Conservation (phyloP, 2,113 vertebrate genomes). For the Neotragus pygmaeus region DNA sequence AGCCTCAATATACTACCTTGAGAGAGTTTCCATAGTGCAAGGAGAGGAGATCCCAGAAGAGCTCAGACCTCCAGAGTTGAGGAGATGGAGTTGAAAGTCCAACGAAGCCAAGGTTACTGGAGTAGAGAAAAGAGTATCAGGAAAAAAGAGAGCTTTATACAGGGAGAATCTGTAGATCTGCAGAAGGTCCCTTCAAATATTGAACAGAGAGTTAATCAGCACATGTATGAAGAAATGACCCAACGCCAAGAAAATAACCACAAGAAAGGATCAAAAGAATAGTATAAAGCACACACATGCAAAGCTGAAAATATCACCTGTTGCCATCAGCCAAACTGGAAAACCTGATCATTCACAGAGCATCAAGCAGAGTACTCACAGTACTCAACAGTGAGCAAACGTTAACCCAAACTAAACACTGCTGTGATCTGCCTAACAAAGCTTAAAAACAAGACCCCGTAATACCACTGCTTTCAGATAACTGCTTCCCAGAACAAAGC, state of each 20-base stretch:
- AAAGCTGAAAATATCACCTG: not conserved
- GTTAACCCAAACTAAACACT: not conserved
- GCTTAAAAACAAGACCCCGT: not conserved
- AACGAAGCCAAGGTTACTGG: not conserved
- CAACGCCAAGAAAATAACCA: not conserved
- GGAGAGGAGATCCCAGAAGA: not conserved
- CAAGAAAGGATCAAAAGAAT: not conserved
- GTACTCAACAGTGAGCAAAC: not conserved
- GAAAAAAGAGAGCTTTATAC: accelerated
- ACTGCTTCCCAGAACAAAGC: not conserved
- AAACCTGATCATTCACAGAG: not conserved
- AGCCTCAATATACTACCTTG: not conserved
- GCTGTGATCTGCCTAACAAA: not conserved
- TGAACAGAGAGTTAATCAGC: not conserved
- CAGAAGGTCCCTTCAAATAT: not conserved
- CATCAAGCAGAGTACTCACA: not conserved
- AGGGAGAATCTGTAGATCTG: not conserved
- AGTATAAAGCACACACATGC: not conserved
- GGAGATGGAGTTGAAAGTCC: not conserved
- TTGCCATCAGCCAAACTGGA: not conserved
- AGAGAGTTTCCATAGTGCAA: not conserved
- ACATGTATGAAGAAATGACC: not conserved
- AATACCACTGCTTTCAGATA: not conserved
- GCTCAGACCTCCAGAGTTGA: not conserved
- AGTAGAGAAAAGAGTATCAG: not conserved